phyloP scores from a whole-genome alignment of 2,888 invertebrate genomes.

The Buathra laborator region DNA sequence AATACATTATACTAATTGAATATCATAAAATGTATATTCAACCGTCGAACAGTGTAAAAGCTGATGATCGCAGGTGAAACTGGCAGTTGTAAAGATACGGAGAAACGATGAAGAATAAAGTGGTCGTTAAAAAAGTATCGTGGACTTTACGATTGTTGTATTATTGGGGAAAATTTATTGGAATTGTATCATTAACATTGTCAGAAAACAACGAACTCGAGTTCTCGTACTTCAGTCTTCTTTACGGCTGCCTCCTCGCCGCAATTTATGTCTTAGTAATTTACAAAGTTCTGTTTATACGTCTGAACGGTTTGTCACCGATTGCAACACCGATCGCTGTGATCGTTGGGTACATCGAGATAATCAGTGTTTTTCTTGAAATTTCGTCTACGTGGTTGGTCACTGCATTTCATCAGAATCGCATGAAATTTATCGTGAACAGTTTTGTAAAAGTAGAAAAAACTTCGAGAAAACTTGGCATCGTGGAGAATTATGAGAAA shows the following conservation, averaged over 20 bases:
- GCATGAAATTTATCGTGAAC: neutral
- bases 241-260: conserved; percentile 22
- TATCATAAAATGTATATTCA: neutral
- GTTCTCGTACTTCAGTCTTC: conserved; percentile 22
- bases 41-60: neutral
- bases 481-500: neutral
- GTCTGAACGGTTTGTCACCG: neutral
- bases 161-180: conserved; percentile 46
- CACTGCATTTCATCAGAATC: conserved; percentile 2
- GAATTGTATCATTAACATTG: conserved; percentile 30
- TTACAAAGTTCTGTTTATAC: neutral
- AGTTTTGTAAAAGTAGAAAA: neutral
- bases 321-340: neutral
- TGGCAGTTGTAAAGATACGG: conserved; percentile 3
- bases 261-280: neutral
- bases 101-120: conserved; percentile 27
- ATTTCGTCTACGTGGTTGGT: conserved; percentile 1
- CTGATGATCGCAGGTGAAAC: neutral
- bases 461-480: neutral
- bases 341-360: neutral
- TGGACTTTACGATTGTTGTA: neutral
- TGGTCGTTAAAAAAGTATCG: neutral
- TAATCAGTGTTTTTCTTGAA: conserved; percentile 1
- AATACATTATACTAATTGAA: conserved; percentile 11
- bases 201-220: conserved; percentile 8